Base-by-base conservation (phyloP, 23 tunicate species). In the Diplosoma virens region DNA sequence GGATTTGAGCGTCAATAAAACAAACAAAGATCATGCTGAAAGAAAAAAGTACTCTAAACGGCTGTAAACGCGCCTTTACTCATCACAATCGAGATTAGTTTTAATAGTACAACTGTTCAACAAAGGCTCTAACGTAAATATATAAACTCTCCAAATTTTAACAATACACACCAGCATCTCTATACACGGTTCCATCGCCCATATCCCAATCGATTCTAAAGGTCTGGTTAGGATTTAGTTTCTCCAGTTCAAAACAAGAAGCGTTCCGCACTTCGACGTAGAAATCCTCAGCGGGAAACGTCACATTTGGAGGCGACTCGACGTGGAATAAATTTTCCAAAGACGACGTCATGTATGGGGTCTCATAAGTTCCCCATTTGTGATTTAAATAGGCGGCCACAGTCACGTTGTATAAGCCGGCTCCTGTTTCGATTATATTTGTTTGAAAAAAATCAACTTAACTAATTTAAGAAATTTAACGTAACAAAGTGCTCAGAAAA, bases 381-480 rank as follows among this genome's bases (percentile, higher is more conserved):
- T 64, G 37, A 25, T 64, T 54, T 7, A 20, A 33, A n/a, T 67
- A 36, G 30, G 79, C 86, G 1, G 61, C 14, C 21, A 81, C 86
- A 24, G 78, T 33, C 23, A 81, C 47, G 34, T 81, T 81, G 79
- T 81, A 81, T 37, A 30, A 79, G 29, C 86, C 86, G 21, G 58
- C 78, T 1, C 56, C 86, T 81, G 73, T 14, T 41, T 9, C 9
- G 50, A 41, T n/a, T n/a, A n/a, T n/a, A n/a, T n/a, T n/a, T n/a
- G n/a, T n/a, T n/a, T n/a, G n/a, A n/a, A n/a, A n/a, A n/a, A n/a
- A n/a, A n/a, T n/a, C n/a, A n/a, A n/a, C n/a, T n/a, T n/a, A n/a
- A n/a, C n/a, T n/a, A n/a, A n/a, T n/a, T n/a, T n/a, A n/a, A n/a
- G n/a, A n/a, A n/a, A n/a, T n/a, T n/a, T n/a, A 46, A n/a, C n/a